These are phyloP conservation scores for Marcusenius ussheri DNA, from an alignment of 2,113 vertebrate species.

Conservation along the genomic window DNA sequence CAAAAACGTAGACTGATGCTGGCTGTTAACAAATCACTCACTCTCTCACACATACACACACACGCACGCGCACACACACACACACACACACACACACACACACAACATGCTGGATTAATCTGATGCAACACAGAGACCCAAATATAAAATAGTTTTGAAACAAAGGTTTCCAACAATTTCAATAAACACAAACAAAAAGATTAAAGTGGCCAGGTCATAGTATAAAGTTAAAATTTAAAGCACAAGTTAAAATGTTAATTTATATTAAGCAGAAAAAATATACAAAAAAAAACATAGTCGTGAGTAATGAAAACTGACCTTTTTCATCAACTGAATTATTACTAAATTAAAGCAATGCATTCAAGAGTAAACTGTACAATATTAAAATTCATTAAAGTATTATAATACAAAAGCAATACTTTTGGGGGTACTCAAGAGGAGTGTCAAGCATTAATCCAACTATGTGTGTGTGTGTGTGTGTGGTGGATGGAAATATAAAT, in stretches of 20 bases:
- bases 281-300: slow-evolving; percentile 68
- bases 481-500: slow-evolving; percentile 53
- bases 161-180: slow-evolving; percentile 47
- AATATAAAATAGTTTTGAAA: slow-evolving; percentile 59
- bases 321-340: slow-evolving; percentile 71
- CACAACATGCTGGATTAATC: slow-evolving; percentile 38
- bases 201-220: slow-evolving; percentile 66
- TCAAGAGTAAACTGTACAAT: slow-evolving; percentile 84
- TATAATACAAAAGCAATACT: slow-evolving; percentile 54
- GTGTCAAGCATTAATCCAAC: slow-evolving; percentile 50
- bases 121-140: slow-evolving; percentile 41
- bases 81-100: slow-evolving; percentile 21
- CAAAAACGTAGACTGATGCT: slow-evolving; percentile 50
- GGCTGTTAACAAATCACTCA: slow-evolving; percentile 46
- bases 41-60: slow-evolving; percentile 25
- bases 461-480: slow-evolving; percentile 25
- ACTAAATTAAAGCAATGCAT: slow-evolving; percentile 64
- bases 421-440: slow-evolving; percentile 36
- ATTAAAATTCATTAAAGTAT: slow-evolving; percentile 59
- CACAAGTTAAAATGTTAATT: slow-evolving; percentile 78
- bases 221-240: slow-evolving; percentile 74
- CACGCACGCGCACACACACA: slow-evolving; percentile 21
- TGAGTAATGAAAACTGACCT: slow-evolving; percentile 64
- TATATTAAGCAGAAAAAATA: slow-evolving; percentile 73
- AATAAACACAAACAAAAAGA: slow-evolving; percentile 53